Base-by-base conservation (phyloP, 2,113 vertebrate genomes). In the Microcebus ravelobensis region DNA sequence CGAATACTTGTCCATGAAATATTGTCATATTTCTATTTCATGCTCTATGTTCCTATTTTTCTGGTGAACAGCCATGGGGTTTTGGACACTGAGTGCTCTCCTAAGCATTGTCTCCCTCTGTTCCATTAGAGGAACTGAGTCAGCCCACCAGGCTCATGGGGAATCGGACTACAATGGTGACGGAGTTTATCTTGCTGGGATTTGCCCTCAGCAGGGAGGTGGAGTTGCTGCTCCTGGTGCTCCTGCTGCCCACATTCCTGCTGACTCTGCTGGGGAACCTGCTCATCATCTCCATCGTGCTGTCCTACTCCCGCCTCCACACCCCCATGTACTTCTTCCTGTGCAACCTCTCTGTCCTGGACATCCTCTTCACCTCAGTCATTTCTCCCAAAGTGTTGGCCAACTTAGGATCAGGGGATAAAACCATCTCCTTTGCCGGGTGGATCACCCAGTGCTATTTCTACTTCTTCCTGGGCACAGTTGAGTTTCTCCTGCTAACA, bases 311-410 rank as follows among this genome's bases (percentile, higher is more conserved):
- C 13, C 2, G 2, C 76, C 87, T 96, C 29, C 84, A 91, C 34
- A 91, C 39, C 20, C 88, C 90, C 10, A 92, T 96, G 96, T 88
- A 93, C 73, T 96, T 95, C 34, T 97, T 98, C 67, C 93, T 96
- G 67, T 87, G 94, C 50, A 94, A 80, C 34, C 82, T 97, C 68
- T 97, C 96, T 25, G 67, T 94, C 29, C 83, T 91, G 48, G 94
- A 97, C 39, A 96, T 94, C 55, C 45, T 97, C 61, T 95, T 97
- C 52, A 96, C 94, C 23, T 87, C 82, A 9, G 87, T 79, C 65
- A 82, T 96, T 67, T 93, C 93, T 55, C 95, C 94, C 34, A 94
- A 94, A 73, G 90, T 95, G 57, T 36, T 96, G 48, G 50, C 39
- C 74, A 89, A 84, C 31, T 92, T 94, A 71, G n/a, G 48, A 57